phyloP scores from a whole-genome alignment of 2,797 vertebrate genomes.

The Galagoides demidoff region DNA sequence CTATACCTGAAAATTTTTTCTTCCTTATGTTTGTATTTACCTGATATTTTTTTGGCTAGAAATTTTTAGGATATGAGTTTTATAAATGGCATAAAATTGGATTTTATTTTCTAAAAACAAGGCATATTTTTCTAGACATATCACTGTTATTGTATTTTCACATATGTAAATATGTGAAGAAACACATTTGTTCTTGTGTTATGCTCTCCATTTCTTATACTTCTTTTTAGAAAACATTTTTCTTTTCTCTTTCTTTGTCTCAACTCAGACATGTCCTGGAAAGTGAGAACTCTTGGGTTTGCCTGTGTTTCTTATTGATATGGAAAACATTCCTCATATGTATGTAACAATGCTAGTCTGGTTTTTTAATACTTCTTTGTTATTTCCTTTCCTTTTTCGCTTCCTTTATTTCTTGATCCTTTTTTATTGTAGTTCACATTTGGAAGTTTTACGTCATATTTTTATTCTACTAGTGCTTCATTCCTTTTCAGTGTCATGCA shows the following conservation, averaged over 20 bases:
- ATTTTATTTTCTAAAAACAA: background rate
- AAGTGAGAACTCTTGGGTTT: conserved; percentile 28
- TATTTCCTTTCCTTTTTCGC: background rate
- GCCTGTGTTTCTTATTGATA: background rate
- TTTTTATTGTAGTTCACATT: background rate
- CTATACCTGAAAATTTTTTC: no score
- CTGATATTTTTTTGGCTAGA: background rate
- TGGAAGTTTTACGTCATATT: conserved; percentile 5
- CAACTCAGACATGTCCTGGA: background rate
- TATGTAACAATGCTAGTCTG: background rate
- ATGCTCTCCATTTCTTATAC: background rate
- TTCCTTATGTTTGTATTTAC: background rate
- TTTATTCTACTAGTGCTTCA: background rate
- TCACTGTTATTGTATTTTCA: background rate
- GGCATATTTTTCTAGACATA: conserved; percentile 6
- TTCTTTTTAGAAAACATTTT: conserved; percentile 23
- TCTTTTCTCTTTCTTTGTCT: conserved; percentile 26
- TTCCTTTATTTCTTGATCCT: background rate
- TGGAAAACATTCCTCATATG: background rate
- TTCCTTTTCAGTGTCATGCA: conserved; percentile 37
- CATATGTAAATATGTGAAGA: background rate
- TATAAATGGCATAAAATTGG: background rate
- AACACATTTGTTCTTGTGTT: background rate
- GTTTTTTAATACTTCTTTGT: background rate
- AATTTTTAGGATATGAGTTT: background rate